phyloP scores from a whole-genome alignment of 2,113 vertebrate species.

The Amphiprion percula region DNA sequence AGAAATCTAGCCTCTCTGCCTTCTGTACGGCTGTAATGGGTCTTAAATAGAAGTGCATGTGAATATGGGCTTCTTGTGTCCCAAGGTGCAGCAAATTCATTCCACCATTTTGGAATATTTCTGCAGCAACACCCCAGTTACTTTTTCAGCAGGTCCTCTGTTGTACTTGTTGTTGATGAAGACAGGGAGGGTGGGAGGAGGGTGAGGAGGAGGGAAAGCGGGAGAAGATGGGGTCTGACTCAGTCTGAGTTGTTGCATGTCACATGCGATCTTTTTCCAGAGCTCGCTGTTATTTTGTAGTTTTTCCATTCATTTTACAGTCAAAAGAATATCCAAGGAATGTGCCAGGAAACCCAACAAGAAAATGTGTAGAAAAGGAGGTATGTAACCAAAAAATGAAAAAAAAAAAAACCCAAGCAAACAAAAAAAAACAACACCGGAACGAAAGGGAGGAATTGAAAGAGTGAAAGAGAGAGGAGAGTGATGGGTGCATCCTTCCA shows the following conservation, averaged over 20 bases:
- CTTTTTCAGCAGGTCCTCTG: conserved; percentile 82
- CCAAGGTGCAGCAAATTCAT: conserved; percentile 85
- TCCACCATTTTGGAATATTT: conserved; percentile 86
- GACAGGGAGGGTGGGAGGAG: conserved; percentile 62
- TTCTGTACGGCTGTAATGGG: conserved; percentile 83
- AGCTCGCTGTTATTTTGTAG: conserved; percentile 99
- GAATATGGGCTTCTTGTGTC: conserved; percentile 87
- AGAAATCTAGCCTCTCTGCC: conserved; percentile 26
- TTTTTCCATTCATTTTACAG: conserved; percentile 99
- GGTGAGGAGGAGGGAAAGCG: conserved; percentile 34
- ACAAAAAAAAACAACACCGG: conserved; percentile 76
- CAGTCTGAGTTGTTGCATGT: conserved; percentile 91
- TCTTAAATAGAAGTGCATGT: conserved; percentile 89
- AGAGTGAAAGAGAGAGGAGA: conserved; percentile 79
- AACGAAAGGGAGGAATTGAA: conserved; percentile 76
- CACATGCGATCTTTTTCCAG: conserved; percentile 88
- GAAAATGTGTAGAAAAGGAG: conserved; percentile 99
- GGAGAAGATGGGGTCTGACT: conserved; percentile 76
- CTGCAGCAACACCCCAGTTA: conserved; percentile 82
- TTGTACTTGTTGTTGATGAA: conserved; percentile 82
- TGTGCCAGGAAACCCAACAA: conserved; percentile 99
- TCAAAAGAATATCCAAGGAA: conserved; percentile 99
- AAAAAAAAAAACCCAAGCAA: conserved; percentile 20
- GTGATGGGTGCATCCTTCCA: conserved; percentile 78
- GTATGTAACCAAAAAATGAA: conserved; percentile 91